Conservation (phyloP, 2,797 vertebrate genomes). For the Gastrophryne carolinensis region DNA sequence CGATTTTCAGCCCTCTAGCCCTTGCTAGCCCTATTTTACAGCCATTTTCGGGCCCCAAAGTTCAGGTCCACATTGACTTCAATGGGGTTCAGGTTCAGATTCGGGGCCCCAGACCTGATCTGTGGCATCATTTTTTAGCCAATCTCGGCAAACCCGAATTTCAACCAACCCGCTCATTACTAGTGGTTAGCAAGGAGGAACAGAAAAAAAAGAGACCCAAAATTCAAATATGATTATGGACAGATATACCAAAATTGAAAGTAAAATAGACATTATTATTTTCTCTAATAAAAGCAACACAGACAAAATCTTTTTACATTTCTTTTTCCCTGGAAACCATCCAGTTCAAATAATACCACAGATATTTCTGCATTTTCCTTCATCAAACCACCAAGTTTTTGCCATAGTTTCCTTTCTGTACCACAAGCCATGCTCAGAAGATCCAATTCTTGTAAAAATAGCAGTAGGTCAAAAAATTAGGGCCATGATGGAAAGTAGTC, state of each 20-base stretch:
- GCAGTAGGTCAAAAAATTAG: slow-evolving; percentile 62
- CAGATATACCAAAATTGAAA: not conserved
- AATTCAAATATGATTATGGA: not conserved
- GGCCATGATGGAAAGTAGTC: slow-evolving; percentile 62
- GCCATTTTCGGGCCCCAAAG: too few species aligned
- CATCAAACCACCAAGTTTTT: slow-evolving; percentile 62
- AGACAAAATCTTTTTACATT: slow-evolving; percentile 7
- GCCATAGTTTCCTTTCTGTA: slow-evolving; percentile 55
- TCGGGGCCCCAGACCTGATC: too few species aligned
- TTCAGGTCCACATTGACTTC: too few species aligned
- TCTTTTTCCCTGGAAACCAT: slow-evolving; percentile 45
- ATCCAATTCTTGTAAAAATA: slow-evolving; percentile 73
- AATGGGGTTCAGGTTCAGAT: too few species aligned
- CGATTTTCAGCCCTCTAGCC: too few species aligned
- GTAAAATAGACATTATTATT: slow-evolving; percentile 1
- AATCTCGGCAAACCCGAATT: too few species aligned
- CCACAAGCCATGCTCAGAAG: slow-evolving; percentile 63
- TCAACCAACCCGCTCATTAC: too few species aligned
- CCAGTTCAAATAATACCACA: slow-evolving; percentile 52
- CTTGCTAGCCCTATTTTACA: too few species aligned
- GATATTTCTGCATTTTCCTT: slow-evolving; percentile 54
- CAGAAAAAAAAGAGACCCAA: not conserved
- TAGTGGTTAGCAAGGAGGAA: too few species aligned
- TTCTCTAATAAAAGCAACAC: slow-evolving; percentile 36
- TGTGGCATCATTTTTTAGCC: too few species aligned